Conservation (phyloP, 2,888 invertebrate species). For the Aelia acuminata region DNA sequence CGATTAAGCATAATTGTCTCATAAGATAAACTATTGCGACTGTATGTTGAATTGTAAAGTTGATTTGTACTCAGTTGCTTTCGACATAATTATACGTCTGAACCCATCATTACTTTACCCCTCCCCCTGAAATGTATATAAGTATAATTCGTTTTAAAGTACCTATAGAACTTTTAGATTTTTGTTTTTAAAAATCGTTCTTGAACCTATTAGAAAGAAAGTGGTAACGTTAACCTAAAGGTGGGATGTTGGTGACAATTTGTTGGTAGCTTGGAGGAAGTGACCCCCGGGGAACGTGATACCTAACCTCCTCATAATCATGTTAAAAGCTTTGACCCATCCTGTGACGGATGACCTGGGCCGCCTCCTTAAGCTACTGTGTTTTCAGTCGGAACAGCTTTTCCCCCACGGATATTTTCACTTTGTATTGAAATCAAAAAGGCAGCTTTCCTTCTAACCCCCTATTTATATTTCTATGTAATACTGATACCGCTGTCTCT, state of each 20-base stretch:
- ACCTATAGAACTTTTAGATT: no score
- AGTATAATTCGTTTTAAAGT: no score
- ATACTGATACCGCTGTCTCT: no score
- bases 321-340: slow-evolving; percentile 48
- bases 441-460: background rate
- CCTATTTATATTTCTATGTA: background rate
- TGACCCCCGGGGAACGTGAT: background rate
- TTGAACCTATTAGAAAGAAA: no score
- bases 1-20: no score
- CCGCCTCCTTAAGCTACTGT: background rate
- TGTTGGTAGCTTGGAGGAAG: background rate
- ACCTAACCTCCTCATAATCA: slow-evolving; percentile 37
- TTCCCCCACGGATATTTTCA: background rate
- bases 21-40: no score
- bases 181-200: no score
- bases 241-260: background rate
- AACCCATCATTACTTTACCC: no score
- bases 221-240: background rate
- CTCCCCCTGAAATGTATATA: no score
- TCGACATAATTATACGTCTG: no score
- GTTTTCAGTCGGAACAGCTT: background rate
- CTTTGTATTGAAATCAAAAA: background rate
- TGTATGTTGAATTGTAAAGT: no score
- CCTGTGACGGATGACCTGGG: slow-evolving; percentile 26
- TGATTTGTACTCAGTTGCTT: no score